Base-by-base conservation (phyloP, 2,888 invertebrate genomes). In the Schizotus pectinicornis region DNA sequence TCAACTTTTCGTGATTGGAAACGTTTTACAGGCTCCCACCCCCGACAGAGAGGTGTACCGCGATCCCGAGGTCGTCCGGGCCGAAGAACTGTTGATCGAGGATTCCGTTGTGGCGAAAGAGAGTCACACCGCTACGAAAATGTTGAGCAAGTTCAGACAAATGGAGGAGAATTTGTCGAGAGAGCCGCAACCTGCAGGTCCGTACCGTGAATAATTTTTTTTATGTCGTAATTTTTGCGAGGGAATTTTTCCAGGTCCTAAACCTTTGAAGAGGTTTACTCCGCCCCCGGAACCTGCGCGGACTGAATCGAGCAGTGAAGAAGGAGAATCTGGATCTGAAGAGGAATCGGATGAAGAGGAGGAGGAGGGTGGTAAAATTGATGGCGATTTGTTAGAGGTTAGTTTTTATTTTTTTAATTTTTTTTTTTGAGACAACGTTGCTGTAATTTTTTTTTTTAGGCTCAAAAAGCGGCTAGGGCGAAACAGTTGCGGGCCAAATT, bases 71-170 rank as follows among this genome's bases (percentile, higher is more conserved):
- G 86, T 92, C 33, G 87, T 88, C 2, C 84, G 91, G 51, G 79
- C 84, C 22, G 88, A 84, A 45, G 86, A 86, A 67, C 76, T 77
- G 41, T 76, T 77, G 41, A 74, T 81, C 2, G 86, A 85, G 39
- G 83, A 84, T 65, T 80, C 81, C 0, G 78, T 79, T 5, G 77
- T 82, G 7, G 82, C 83, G 5, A 85, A 85, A 57, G 77, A 83
- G 56, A 79, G 86, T 0, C 89, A 89, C 75, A 94, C 94, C 0
- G 91, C 95, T 8, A 88, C 90, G 38, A 88, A 91, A 73, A 95
- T 96, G 91, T 85, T 95, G 66, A 86, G 85, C 71, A 91, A 94
- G 68, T 96, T 96, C 85, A 85, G 94, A 1, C 90, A 94, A 81
- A 87, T 96, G 85, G 95, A 95, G 80, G 88, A 90, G 70, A 85